Evolutionary conservation across 2,888 invertebrate species (phyloP).

Genomic region (Hemistola chrysoprasaria): DNA sequence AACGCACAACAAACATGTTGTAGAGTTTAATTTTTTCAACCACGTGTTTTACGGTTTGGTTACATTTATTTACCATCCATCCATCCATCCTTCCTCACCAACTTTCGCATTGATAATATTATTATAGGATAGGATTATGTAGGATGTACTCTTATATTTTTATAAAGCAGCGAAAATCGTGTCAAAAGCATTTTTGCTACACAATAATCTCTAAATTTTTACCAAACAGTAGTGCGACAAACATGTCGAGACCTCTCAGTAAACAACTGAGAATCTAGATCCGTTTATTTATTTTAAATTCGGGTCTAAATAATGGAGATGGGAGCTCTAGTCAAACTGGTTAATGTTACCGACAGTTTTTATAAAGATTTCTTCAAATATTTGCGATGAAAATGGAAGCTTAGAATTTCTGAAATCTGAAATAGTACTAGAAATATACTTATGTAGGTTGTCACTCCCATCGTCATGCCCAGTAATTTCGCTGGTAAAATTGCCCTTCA

Average conservation of each 20-base stretch:
- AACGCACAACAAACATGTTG: no score
- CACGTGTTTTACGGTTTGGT: no score
- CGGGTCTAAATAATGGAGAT: conserved; percentile 8
- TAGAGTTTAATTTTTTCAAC: no score
- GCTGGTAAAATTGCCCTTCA: no score
- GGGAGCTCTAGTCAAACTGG: conserved; percentile 13
- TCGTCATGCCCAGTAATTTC: no score
- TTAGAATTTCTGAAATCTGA: background rate
- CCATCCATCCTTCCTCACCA: no score
- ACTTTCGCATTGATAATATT: no score
- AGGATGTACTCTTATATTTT: no score
- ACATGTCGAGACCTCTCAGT: conserved; percentile 16
- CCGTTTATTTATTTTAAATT: conserved; percentile 16
- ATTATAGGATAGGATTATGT: no score
- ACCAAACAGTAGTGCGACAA: conserved; percentile 8
- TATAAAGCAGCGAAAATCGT: conserved; percentile 12
- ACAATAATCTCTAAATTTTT: conserved; percentile 15
- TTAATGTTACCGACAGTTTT: conserved; percentile 11
- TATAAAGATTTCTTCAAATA: conserved; percentile 15
- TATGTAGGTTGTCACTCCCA: no score
- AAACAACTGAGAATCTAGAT: conserved; percentile 11
- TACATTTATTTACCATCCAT: no score
- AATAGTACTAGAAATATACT: no score
- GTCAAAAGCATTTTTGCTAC: conserved; percentile 18
- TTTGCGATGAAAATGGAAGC: conserved; percentile 11